A percentile compares a stretch with the other conserved stretches of the same genome.
Evolutionary conservation across 2,797 vertebrate genomes (phyloP).

Genomic region (Hybognathus amarus): DNA sequence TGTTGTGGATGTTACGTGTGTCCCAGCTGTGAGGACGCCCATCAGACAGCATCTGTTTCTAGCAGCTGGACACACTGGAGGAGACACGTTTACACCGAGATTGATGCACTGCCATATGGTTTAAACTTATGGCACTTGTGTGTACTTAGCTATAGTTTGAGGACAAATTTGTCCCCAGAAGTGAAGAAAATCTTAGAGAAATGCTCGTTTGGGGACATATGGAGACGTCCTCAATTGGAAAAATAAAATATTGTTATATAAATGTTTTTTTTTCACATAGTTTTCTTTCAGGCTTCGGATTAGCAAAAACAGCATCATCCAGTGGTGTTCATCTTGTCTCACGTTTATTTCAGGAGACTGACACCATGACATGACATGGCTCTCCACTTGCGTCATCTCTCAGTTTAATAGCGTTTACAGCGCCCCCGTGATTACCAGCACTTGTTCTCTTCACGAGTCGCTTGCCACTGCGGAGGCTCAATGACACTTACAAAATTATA

Average conservation of each 20-base stretch:
- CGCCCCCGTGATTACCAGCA: conserved; percentile 57
- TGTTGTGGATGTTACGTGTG: conserved; percentile 38
- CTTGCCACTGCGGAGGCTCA: conserved; percentile 62
- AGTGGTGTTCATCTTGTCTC: background rate
- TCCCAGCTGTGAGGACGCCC: conserved; percentile 47
- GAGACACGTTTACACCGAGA: conserved; percentile 47
- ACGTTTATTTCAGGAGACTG: background rate
- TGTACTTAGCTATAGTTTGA: background rate
- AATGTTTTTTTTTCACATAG: too few relatives aligned
- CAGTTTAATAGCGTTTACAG: conserved; percentile 60
- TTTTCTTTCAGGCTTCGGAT: background rate
- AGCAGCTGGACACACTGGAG: conserved; percentile 68
- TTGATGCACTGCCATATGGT: conserved; percentile 63
- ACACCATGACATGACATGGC: conserved; percentile 4
- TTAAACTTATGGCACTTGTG: conserved; percentile 55
- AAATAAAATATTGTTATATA: background rate
- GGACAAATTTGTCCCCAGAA: background rate
- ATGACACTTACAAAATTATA: conserved; percentile 59
- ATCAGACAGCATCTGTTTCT: conserved; percentile 68
- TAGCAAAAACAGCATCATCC: background rate
- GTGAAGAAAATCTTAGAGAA: background rate
- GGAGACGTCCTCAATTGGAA: background rate
- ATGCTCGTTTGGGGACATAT: too few relatives aligned
- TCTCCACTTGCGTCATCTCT: conserved; percentile 40
- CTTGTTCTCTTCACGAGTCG: conserved; percentile 65